A percentile compares a stretch with the other conserved stretches of the same genome.
Evolutionary conservation across 2,113 vertebrate genomes (phyloP).

Genomic region (Brevimyrus niger): DNA sequence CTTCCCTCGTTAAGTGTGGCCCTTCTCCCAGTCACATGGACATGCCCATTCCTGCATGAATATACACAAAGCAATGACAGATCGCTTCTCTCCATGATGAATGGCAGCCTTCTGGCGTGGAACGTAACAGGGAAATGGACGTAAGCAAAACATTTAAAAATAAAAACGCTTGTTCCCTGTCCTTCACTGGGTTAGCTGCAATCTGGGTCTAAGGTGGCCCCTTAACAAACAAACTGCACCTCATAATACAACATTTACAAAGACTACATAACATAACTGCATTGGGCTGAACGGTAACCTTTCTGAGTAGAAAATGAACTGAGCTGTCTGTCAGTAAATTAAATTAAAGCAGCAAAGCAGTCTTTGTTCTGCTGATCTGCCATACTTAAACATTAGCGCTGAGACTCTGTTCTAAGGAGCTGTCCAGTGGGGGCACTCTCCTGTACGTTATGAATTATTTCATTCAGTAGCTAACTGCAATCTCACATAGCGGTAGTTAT

Average conservation of each 20-base stretch:
- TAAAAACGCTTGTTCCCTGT: neutral
- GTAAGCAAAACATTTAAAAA: neutral
- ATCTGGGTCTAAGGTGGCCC: neutral
- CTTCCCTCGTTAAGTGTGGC: neutral
- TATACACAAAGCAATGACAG: neutral
- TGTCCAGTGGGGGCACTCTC: constrained; percentile 29
- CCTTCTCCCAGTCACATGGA: neutral
- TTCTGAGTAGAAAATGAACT: neutral
- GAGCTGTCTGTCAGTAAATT: neutral
- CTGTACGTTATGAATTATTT: constrained; percentile 53
- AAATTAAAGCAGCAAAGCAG: neutral
- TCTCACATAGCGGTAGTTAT: constrained; percentile 55
- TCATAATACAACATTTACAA: neutral
- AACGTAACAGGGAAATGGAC: neutral
- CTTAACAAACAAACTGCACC: neutral
- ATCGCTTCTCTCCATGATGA: neutral
- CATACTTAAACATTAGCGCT: constrained; percentile 23
- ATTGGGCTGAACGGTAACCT: neutral
- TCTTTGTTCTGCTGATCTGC: neutral
- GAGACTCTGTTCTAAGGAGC: constrained; percentile 8
- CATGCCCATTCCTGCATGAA: neutral
- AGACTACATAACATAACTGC: neutral
- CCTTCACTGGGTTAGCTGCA: neutral
- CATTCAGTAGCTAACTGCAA: constrained; percentile 36
- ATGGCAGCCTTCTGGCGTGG: neutral